These are phyloP conservation scores for Sanderia malayensis DNA, from an alignment of 30 jellyfish, hydroid and myxozoan species.

Conservation along the genomic window DNA sequence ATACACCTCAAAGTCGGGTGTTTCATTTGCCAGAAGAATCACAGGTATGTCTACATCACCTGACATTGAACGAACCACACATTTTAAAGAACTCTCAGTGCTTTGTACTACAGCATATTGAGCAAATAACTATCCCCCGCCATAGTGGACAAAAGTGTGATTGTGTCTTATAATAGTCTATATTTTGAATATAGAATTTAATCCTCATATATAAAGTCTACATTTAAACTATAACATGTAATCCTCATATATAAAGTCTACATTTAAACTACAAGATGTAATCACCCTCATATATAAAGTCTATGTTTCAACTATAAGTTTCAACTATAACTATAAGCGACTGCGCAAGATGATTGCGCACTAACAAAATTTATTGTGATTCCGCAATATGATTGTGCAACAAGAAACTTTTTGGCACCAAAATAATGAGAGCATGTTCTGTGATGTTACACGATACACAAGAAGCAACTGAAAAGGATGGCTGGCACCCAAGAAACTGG, in stretches of 20 bases:
- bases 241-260: neutral
- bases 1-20: too few relatives aligned
- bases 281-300: neutral
- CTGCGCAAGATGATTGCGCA: conserved; percentile 1
- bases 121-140: too few relatives aligned
- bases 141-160: conserved; percentile 6
- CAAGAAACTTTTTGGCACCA: neutral
- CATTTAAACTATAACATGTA: neutral
- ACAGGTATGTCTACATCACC: too few relatives aligned
- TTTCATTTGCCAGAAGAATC: too few relatives aligned
- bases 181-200: too few relatives aligned
- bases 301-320: too few relatives aligned
- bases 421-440: neutral
- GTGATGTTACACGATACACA: too few relatives aligned
- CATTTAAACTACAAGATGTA: neutral
- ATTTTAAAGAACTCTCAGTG: too few relatives aligned
- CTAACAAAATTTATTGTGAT: neutral
- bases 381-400: too few relatives aligned
- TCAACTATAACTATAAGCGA: neutral
- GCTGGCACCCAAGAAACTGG: neutral
- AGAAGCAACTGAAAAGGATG: neutral
- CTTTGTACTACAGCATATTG: too few relatives aligned
- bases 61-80: too few relatives aligned
- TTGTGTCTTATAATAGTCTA: neutral
- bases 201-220: neutral